Evolutionary conservation across 2,113 vertebrate species (phyloP), one percentile per base, ranked within the genome.

Genomic region (Etheostoma cragini): DNA sequence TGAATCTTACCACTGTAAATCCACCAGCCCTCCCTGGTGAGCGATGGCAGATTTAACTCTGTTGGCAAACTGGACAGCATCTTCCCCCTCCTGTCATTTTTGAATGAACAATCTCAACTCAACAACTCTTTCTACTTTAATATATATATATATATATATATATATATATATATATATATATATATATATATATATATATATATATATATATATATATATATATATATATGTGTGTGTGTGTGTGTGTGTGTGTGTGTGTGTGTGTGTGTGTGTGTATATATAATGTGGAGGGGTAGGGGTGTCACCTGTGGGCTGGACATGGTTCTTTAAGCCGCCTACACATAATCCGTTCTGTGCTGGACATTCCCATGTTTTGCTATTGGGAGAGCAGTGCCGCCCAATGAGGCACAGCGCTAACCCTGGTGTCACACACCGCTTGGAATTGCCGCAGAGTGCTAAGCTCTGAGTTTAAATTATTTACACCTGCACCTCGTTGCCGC

Each of bases 61-160:
- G 90, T 98, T 97, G 82, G 98, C 98, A 96, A 99, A 99, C 72
- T 97, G 96, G 65, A 99, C 97, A 5, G 98, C 98, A 83, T 98
- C 96, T 93, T 99, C 98, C 16, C 93, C 95, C 80, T 97, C 96
- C 98, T 99, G 90, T 57, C 82, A 80, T 70, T 57, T 68, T 46
- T 58, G 17, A 82, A 88, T 60, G 45, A 78, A 76, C 5, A 84
- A 60, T 42, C 38, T 42, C 8, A 42, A 11, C 10, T 42, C 8
- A 72, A 46, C 30, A 61, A 24, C 6, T 79, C 26, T 26, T 26
- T 26, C 26, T 26, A 26, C 26, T 26, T 26, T 26, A 26, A 26
- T 26, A 26, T n/a, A n/a, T n/a, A n/a, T n/a, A n/a, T n/a, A n/a
- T n/a, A n/a, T n/a, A n/a, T n/a, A n/a, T n/a, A n/a, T n/a, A n/a